A percentile compares a stretch with the other conserved stretches of the same genome.
phyloP scores from a whole-genome alignment of 2,797 vertebrate species.

The Macrochelys suwanniensis region DNA sequence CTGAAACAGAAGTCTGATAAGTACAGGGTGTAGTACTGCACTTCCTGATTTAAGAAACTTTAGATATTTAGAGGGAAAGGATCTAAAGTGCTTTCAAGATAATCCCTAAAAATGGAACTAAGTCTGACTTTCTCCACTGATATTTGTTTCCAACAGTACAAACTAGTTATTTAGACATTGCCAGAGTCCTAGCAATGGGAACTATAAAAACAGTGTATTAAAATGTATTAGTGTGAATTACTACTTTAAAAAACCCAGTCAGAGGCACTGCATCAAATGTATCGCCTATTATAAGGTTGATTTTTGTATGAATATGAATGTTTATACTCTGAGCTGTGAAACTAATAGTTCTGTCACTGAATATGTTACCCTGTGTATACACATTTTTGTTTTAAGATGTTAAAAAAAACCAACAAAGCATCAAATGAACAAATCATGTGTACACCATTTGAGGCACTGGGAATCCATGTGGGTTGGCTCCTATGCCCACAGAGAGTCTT shows the following conservation, averaged over 20 bases:
- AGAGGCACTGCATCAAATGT: neutral
- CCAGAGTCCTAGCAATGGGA: neutral
- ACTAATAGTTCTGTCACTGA: neutral
- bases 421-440: neutral
- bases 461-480: rapidly evolving
- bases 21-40: neutral
- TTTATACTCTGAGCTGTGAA: neutral
- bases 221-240: neutral
- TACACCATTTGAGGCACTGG: neutral
- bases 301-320: neutral
- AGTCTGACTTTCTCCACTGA: neutral
- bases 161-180: neutral
- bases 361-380: neutral
- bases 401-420: neutral
- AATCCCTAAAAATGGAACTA: neutral
- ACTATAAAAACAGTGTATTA: neutral
- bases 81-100: neutral
- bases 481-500: neutral
- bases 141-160: neutral
- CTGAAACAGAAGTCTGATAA: rapidly evolving
- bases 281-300: neutral
- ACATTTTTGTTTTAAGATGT: neutral
- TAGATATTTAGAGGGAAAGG: neutral
- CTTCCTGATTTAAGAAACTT: neutral
- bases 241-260: neutral